A percentile compares a stretch with the other conserved stretches of the same genome.
Conservation (phyloP, 2,888 invertebrate genomes). For the Sthenelais limicola region DNA sequence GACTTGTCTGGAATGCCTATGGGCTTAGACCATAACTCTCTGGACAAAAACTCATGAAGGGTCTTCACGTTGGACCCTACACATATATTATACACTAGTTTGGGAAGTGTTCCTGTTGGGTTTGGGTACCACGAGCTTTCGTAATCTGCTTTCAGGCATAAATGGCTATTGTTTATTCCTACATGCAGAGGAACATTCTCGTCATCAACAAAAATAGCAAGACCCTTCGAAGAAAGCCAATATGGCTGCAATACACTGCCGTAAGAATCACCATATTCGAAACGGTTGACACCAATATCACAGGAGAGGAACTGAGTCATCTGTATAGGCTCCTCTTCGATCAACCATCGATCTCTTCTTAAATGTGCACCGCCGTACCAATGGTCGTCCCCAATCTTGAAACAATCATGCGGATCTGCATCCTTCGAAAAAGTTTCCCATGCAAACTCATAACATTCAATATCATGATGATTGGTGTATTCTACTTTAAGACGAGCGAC, state of each 20-base stretch:
- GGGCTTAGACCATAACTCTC: conserved; percentile 13
- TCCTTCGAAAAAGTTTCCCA: conserved; percentile 6
- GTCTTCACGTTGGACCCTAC: not conserved
- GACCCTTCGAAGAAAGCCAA: conserved; percentile 81
- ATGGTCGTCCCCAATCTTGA: conserved; percentile 72
- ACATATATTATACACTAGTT: conserved; percentile 31
- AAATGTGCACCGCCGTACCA: conserved; percentile 92
- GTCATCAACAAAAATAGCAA: conserved; percentile 79
- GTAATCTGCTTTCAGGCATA: conserved; percentile 26
- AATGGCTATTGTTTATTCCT: conserved; percentile 79
- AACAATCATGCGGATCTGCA: conserved; percentile 80
- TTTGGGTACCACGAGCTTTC: not conserved
- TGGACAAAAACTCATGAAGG: conserved; percentile 16
- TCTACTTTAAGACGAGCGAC: not conserved
- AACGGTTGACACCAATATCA: conserved; percentile 45
- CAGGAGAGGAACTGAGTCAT: conserved; percentile 52
- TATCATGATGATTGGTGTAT: not conserved
- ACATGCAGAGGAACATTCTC: conserved; percentile 82
- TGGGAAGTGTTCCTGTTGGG: not conserved
- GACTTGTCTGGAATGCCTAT: conserved; percentile 19
- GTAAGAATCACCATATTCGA: conserved; percentile 44
- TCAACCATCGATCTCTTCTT: conserved; percentile 86
- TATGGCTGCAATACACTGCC: conserved; percentile 72
- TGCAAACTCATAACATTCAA: conserved; percentile 4
- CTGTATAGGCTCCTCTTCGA: conserved; percentile 75